phyloP scores from a whole-genome alignment of 2,797 vertebrate genomes.

The Glossophaga mutica region DNA sequence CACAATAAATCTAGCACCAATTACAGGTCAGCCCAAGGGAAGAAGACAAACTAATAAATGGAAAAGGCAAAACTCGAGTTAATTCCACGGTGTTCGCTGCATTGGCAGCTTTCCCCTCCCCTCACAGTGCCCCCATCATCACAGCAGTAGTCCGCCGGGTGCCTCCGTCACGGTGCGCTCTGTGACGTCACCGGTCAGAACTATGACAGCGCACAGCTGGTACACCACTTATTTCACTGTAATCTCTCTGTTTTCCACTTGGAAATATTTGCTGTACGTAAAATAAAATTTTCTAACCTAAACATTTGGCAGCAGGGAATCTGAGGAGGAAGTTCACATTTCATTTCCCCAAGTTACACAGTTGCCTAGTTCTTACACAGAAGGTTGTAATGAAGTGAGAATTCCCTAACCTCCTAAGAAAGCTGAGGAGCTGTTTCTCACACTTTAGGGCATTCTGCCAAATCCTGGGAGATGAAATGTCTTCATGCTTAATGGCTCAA shows the following conservation, averaged over 20 bases:
- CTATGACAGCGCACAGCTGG: neutral
- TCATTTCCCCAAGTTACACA: neutral
- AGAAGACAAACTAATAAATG: neutral
- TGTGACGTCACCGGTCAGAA: neutral
- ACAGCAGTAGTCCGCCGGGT: rapidly evolving
- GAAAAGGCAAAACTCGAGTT: neutral
- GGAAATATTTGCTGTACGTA: neutral
- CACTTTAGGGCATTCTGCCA: neutral
- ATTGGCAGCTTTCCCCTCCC: neutral
- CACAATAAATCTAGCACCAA: neutral
- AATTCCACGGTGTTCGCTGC: neutral
- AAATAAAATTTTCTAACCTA: neutral
- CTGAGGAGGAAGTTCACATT: neutral
- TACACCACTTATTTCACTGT: neutral
- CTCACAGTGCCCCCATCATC: too few species aligned
- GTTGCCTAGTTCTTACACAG: neutral
- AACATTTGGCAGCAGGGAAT: neutral
- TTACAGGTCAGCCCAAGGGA: neutral
- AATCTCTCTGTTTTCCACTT: neutral
- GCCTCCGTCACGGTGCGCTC: neutral
- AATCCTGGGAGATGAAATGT: neutral
- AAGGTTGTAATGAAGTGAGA: neutral
- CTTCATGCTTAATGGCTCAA: neutral
- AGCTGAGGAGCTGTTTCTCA: neutral
- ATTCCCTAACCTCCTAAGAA: neutral